These are phyloP conservation scores for Sorex araneus DNA, from an alignment of 2,113 vertebrate species.

Conservation along the genomic window DNA sequence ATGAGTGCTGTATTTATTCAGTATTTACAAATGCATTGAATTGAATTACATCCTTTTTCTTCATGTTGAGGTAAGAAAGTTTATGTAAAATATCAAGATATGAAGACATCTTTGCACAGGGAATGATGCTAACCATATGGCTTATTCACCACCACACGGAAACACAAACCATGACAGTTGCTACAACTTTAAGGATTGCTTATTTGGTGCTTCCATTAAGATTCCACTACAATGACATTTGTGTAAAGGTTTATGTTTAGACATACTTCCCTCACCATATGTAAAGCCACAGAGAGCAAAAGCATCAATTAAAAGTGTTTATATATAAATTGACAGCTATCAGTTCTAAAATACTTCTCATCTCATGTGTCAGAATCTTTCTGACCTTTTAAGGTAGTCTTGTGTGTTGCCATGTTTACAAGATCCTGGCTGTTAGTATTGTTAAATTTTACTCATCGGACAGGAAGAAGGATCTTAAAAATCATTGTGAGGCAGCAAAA, in stretches of 20 bases:
- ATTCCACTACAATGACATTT: constrained; percentile 75
- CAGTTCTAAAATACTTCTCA: constrained; percentile 67
- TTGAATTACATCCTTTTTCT: constrained; percentile 34
- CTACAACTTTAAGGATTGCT: constrained; percentile 73
- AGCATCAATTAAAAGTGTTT: constrained; percentile 63
- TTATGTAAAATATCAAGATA: constrained; percentile 65
- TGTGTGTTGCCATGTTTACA: constrained; percentile 41
- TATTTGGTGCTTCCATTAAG: constrained; percentile 79
- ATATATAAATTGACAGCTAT: constrained; percentile 63
- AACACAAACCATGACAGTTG: constrained; percentile 67
- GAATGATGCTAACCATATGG: constrained; percentile 80
- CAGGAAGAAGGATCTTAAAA: constrained; percentile 68
- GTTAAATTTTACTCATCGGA: constrained; percentile 63
- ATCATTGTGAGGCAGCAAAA: constrained; percentile 69
- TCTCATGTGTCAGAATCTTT: constrained; percentile 33
- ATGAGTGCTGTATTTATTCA: constrained; percentile 43
- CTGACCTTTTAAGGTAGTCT: constrained; percentile 43
- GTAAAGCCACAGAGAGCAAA: constrained; percentile 60
- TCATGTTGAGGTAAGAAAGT: constrained; percentile 49
- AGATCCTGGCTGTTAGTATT: constrained; percentile 44
- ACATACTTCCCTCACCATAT: constrained; percentile 52
- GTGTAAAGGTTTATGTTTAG: constrained; percentile 75
- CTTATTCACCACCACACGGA: constrained; percentile 72
- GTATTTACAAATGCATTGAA: constrained; percentile 57
- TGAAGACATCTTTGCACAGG: constrained; percentile 74